Base-by-base conservation (phyloP, 1,140 invertebrate species). In the Bursaphelenchus mucronatus region DNA sequence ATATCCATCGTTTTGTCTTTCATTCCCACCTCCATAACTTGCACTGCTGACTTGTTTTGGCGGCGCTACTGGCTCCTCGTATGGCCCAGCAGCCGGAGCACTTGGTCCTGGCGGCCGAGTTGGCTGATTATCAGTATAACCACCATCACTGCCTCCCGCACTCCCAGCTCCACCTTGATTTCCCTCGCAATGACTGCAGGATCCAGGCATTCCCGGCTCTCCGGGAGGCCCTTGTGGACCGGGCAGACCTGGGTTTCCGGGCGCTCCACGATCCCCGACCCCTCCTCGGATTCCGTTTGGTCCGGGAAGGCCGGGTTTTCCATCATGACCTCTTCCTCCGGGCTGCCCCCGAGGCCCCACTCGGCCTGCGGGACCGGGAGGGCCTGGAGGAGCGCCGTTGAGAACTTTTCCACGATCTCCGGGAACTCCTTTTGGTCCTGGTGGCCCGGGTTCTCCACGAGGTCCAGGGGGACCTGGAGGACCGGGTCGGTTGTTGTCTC, bases 361-460 rank as follows among this genome's bases (percentile, higher is more conserved):
- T 63, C 30, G 40, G 45, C 4, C 10, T 0, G 15, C 11, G 21
- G 41, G 21, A 45, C 75, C 75, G 5, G 69, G 63, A 45, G 76
- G 75, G 19, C 75, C 75, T 57, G 76, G 75, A 21, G 75, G 75
- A 13, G 75, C 75, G 17, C 75, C 75, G 53, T 77, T 77, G 10
- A 77, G 51, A 13, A 78, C 74, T 47, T 78, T 78, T 21, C 75
- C 75, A 7, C 74, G 53, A 59, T 77, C 75, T 43, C 75, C 75
- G 0, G 52, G 40, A n/a, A 70, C 59, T 51, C 75, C 75, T 30
- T 69, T 69, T 17, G 66, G 70, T 10, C 75, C 75, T 15, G 64
- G 56, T 9, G 71, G 64, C 19, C 75, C 75, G 3, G 75, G 75
- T 39, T 71, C 65, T 15, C 75, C 75, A 43, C 76, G 44, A 6